Evolutionary conservation across 2,888 invertebrate species (phyloP).

Genomic region (Stramonita haemastoma): DNA sequence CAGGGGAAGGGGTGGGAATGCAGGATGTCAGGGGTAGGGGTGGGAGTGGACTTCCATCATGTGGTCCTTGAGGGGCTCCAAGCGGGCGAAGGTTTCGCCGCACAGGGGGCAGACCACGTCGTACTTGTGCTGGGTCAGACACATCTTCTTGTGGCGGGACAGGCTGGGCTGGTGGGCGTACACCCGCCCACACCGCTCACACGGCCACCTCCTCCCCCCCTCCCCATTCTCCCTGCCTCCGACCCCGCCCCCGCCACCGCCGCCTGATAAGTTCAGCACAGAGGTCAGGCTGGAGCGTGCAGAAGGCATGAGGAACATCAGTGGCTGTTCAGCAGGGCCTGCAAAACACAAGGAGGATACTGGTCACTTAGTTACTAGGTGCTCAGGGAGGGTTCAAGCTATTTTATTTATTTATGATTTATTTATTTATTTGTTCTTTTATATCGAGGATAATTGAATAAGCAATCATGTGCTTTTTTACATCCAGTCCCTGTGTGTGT

Average conservation of each 20-base stretch:
- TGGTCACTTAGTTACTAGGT: too few species aligned
- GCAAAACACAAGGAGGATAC: neutral
- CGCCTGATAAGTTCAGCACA: neutral
- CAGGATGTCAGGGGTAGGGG: neutral
- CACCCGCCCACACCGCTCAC: conserved; percentile 24
- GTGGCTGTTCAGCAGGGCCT: neutral
- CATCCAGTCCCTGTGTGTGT: too few species aligned
- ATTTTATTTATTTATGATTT: too few species aligned
- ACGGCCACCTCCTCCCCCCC: conserved; percentile 13
- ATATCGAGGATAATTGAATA: too few species aligned
- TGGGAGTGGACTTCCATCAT: neutral
- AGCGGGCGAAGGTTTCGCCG: neutral
- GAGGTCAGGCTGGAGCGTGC: neutral
- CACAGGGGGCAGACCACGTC: conserved; percentile 23
- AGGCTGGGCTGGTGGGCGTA: conserved; percentile 39
- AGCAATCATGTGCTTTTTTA: too few species aligned
- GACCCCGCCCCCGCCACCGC: neutral
- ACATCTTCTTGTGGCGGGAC: conserved; percentile 33
- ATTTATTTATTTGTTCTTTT: too few species aligned
- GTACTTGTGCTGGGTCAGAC: neutral
- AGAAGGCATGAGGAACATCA: neutral
- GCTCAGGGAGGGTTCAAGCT: too few species aligned
- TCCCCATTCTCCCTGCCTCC: neutral
- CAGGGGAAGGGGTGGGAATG: too few species aligned
- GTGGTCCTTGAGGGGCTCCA: neutral